Evolutionary conservation across 64 coral and sea anemone species (phyloP), one percentile per base, ranked within the genome.

Genomic region (Pocillopora damicornis): DNA sequence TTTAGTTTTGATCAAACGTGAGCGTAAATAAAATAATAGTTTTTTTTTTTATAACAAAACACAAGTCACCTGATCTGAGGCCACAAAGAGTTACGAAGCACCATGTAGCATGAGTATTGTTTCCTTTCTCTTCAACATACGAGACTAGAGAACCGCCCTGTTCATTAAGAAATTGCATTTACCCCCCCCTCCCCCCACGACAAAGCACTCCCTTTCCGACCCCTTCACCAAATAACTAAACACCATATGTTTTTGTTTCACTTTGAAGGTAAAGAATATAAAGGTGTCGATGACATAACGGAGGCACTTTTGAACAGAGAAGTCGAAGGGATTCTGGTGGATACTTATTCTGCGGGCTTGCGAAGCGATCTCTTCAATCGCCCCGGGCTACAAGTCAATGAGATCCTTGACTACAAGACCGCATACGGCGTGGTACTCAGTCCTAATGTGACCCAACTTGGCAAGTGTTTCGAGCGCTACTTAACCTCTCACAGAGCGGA

Each of bases 321-420:
- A 16, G 90, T 91, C 17, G 37, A 79, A 22, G 90, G 90, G 8
- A 80, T 80, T 14, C 75, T 91, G 6, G 90, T 91, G 63, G 90
- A 91, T 62, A 78, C 90, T 34, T 91, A 79, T 76, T 76, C 90
- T 10, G 90, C 82, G 17, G 90, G 90, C 17, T 56, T 86, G 57
- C 20, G 82, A 61, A 17, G 61, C 16, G 90, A 91, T 61, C 73
- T 91, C 22, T 91, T 91, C 58, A 74, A 86, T 11, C 69, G 61
- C 14, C 63, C 89, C 81, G 35, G 45, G 61, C 64, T 91, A 34
- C 2, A 37, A 61, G 83, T 91, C 14, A 86, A 57, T 17, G 69
- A 86, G 26, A 62, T 87, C 22, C 11, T 87, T 59, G 76, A 91
- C 13, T 86, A 91, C 63, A 79, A 91, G 45, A 87, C 80, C 30